phyloP scores from a whole-genome alignment of 2,797 vertebrate genomes.

The Sebastes steindachneri region DNA sequence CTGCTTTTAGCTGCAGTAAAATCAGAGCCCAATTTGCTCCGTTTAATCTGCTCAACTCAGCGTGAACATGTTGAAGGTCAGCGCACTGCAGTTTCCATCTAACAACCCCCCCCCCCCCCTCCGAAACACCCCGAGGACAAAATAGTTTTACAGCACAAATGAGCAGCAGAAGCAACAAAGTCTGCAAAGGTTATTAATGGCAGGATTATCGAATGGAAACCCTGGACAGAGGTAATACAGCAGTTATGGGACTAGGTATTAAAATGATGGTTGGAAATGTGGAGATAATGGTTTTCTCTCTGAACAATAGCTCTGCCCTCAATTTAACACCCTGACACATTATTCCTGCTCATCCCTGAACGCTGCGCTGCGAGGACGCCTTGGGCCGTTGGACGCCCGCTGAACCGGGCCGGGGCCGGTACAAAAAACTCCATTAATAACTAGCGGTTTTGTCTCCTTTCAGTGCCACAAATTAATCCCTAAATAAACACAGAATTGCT shows the following conservation, averaged over 20 bases:
- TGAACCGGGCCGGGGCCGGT: slow-evolving; percentile 5
- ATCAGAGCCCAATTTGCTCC: slow-evolving; percentile 26
- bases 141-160: slow-evolving; percentile 38
- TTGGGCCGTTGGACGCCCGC: slow-evolving; percentile 10
- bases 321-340: slow-evolving; percentile 42
- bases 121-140: slow-evolving; percentile 39
- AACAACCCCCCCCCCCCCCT: background rate
- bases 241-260: slow-evolving; percentile 45
- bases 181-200: slow-evolving; percentile 46
- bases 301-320: slow-evolving; percentile 60
- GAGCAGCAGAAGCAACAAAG: slow-evolving; percentile 36
- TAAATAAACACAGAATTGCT: slow-evolving; percentile 43
- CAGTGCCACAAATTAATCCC: slow-evolving; percentile 35
- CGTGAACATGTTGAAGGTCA: slow-evolving; percentile 59
- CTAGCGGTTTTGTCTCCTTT: slow-evolving; percentile 31
- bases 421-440: slow-evolving; percentile 36
- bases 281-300: slow-evolving; percentile 51
- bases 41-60: slow-evolving; percentile 51
- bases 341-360: slow-evolving; percentile 38
- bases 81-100: background rate
- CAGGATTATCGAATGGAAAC: slow-evolving; percentile 48
- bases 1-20: slow-evolving; percentile 34
- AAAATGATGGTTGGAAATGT: slow-evolving; percentile 41
- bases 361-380: background rate
- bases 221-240: slow-evolving; percentile 18